These are phyloP conservation scores for Meliscaeva auricollis DNA, from an alignment of 2,888 invertebrate species.

Conservation along the genomic window DNA sequence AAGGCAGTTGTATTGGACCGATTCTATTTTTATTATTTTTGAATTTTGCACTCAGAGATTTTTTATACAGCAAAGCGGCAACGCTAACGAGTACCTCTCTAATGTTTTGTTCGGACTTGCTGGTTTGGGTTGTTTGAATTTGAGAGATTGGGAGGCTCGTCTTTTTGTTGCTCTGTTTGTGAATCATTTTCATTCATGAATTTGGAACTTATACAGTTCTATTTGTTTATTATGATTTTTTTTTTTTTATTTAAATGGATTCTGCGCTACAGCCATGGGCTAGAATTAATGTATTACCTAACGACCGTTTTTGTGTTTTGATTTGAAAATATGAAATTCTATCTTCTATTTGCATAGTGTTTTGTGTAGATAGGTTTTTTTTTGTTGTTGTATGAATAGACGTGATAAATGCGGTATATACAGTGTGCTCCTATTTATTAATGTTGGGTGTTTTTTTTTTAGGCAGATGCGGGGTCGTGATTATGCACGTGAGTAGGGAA, in stretches of 20 bases:
- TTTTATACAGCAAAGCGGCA: too few relatives aligned
- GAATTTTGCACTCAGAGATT: too few relatives aligned
- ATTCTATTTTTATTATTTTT: too few relatives aligned
- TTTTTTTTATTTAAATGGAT: conserved; percentile 44
- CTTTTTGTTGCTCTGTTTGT: conserved; percentile 42
- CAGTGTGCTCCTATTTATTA: conserved; percentile 4
- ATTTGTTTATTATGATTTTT: conserved; percentile 55
- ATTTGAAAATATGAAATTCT: conserved; percentile 61
- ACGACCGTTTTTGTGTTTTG: conserved; percentile 28
- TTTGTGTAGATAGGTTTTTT: conserved; percentile 20
- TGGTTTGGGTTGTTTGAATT: conserved; percentile 2
- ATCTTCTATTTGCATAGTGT: conserved; percentile 71
- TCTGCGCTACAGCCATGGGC: conserved; percentile 73
- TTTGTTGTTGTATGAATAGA: conserved; percentile 54
- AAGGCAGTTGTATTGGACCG: too few relatives aligned
- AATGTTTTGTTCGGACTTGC: not conserved
- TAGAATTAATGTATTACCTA: conserved; percentile 73
- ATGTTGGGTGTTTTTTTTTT: conserved; percentile 11
- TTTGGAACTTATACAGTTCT: conserved; percentile 53
- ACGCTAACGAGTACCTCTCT: too few relatives aligned
- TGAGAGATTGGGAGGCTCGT: conserved; percentile 17
- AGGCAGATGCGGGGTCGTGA: conserved; percentile 63
- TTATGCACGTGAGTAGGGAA: conserved; percentile 53
- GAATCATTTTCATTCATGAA: conserved; percentile 66
- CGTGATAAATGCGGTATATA: conserved; percentile 17